Conservation (phyloP, 2,113 vertebrate genomes). For the Aphelocoma coerulescens region DNA sequence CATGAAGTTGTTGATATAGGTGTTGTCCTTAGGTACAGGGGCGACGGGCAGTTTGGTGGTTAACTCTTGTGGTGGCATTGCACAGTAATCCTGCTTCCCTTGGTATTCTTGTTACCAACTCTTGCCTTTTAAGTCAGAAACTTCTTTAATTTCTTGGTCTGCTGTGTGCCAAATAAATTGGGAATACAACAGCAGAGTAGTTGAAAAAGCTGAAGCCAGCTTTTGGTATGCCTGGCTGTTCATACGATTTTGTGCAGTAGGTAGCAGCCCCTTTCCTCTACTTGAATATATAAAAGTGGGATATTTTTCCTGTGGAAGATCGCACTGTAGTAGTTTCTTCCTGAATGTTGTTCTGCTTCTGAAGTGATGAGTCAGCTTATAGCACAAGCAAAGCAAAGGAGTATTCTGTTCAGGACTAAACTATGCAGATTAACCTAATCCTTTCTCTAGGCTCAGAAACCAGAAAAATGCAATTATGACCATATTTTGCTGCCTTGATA, state of each 20-base stretch:
- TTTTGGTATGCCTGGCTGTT: background rate
- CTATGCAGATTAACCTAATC: background rate
- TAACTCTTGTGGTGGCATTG: background rate
- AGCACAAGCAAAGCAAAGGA: background rate
- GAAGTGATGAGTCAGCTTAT: background rate
- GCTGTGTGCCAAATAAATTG: background rate
- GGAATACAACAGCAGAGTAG: background rate
- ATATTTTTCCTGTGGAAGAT: background rate
- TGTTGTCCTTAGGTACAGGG: background rate
- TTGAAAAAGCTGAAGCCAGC: background rate
- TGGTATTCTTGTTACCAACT: background rate
- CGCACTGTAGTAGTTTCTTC: background rate
- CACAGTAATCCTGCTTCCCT: background rate
- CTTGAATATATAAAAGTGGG: background rate
- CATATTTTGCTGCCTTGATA: background rate
- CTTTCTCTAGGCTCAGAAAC: background rate
- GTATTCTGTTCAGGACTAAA: background rate
- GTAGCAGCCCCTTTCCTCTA: background rate
- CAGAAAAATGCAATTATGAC: background rate
- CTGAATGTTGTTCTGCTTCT: background rate
- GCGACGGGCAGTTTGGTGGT: rapidly evolving
- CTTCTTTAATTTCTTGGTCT: background rate
- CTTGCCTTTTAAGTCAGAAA: background rate
- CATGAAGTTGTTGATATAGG: background rate
- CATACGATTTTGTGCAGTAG: background rate